Evolutionary conservation across 2,888 invertebrate genomes (phyloP).

Genomic region (Ophonus ardosiacus): DNA sequence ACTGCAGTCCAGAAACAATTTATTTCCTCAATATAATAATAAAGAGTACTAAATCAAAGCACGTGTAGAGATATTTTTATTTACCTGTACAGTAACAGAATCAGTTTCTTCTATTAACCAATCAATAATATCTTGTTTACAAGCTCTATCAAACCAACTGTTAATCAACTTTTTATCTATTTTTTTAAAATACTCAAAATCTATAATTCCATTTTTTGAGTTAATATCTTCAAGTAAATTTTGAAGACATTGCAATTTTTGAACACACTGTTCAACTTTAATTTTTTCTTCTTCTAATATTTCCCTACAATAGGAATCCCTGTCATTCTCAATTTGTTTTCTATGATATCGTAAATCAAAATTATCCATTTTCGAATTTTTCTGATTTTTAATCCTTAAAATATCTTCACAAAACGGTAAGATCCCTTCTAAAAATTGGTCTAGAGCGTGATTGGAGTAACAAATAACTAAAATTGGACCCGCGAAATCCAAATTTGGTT

Average conservation of each 20-base stretch:
- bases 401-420: slow-evolving; percentile 79
- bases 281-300: neutral
- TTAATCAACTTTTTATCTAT: slow-evolving; percentile 69
- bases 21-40: no score
- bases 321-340: neutral
- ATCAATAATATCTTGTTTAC: slow-evolving; percentile 64
- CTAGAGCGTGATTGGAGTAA: slow-evolving; percentile 91
- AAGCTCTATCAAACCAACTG: slow-evolving; percentile 73
- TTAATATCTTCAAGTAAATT: slow-evolving; percentile 8
- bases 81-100: neutral
- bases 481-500: slow-evolving; percentile 68
- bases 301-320: neutral
- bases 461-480: slow-evolving; percentile 87
- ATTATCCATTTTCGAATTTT: slow-evolving; percentile 77
- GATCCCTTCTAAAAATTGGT: slow-evolving; percentile 89
- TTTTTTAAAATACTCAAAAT: slow-evolving; percentile 67
- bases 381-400: slow-evolving; percentile 84
- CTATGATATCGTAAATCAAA: slow-evolving; percentile 77
- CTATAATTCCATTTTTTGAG: slow-evolving; percentile 67
- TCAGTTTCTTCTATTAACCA: slow-evolving; percentile 66
- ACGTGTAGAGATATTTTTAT: neutral
- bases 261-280: neutral
- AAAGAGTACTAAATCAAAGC: no score
- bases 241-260: slow-evolving; percentile 20
- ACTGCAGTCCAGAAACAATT: no score